Base-by-base conservation (phyloP, 2,888 invertebrate genomes). In the Hymenopus coronatus region DNA sequence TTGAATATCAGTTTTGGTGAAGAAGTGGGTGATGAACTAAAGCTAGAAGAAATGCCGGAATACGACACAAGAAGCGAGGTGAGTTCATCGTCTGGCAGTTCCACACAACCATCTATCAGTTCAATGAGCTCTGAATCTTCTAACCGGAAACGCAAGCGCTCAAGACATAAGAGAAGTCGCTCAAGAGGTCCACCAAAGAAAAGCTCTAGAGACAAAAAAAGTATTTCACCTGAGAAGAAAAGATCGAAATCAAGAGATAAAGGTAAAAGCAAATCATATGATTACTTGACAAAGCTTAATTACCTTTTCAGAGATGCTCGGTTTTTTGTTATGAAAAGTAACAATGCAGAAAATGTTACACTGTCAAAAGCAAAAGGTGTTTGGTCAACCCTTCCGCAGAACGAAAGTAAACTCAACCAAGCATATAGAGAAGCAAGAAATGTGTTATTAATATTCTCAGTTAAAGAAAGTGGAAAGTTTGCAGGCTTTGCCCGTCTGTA, bases 331-430 rank as follows among this genome's bases (percentile, higher is more conserved):
- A 99, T 99, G 92, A 99, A 99, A 94, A 99, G 99, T 88, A 99
- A 99, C 94, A 99, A 99, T 94, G 97, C 97, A 90, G 99, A 99
- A 94, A 99, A 99, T 93, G 97, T 99, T 88, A 97, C 97, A 81
- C 93, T 99, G 90, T 98, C 99, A 1, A 99, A 99, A 94, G 97
- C 97, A 27, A 98, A 98, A 94, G 98, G 98, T 90, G 99, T 99
- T 7, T 99, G 99, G 99, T 99, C 99, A 4, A 99, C 99, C 4
- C 95, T 99, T 89, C 99, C 99, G 4, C 98, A 98, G 93, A 99
- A 99, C 93, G 99, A 99, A 94, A 96, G 97, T 1, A 98, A 98
- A 93, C 95, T 99, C 88, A 99, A 99, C 94, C 97, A 98, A 94
- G 99, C 99, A 0, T 98, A 96, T 92, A 96, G 96, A 93, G 98